phyloP scores from a whole-genome alignment of 2,797 vertebrate genomes.

The Melanotaenia boesemani region DNA sequence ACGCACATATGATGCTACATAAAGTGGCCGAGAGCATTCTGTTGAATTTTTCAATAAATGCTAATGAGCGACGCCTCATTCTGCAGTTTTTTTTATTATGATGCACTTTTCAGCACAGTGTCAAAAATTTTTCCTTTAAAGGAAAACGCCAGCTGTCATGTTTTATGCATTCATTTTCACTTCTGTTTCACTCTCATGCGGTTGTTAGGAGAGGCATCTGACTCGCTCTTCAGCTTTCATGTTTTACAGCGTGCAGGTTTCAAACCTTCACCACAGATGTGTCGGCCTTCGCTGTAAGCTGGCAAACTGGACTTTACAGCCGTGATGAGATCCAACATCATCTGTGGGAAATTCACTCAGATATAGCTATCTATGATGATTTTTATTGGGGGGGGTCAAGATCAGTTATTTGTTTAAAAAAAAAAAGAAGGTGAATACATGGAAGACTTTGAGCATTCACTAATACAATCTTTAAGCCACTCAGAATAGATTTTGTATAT shows the following conservation, averaged over 20 bases:
- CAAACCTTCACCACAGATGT: conserved; percentile 34
- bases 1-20: conserved; percentile 44
- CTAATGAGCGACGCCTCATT: conserved; percentile 52
- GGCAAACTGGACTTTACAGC: conserved; percentile 2
- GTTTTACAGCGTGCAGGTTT: conserved; percentile 38
- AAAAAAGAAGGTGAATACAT: too few relatives aligned
- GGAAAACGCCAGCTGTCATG: conserved; percentile 60
- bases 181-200: conserved; percentile 30
- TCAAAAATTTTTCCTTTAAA: conserved; percentile 54
- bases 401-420: too few relatives aligned
- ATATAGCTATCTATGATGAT: not conserved
- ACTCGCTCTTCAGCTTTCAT: conserved; percentile 42
- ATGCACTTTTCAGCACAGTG: conserved; percentile 50
- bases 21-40: conserved; percentile 39
- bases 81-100: conserved; percentile 38
- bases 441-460: too few relatives aligned
- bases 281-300: conserved; percentile 24
- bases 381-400: too few relatives aligned
- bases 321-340: conserved; percentile 32
- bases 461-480: too few relatives aligned
- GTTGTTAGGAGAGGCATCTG: conserved; percentile 20
- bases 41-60: conserved; percentile 50
- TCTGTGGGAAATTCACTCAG: conserved; percentile 17
- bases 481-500: too few relatives aligned
- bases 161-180: conserved; percentile 69